These are phyloP conservation scores for Cynodonichthys magdalenae DNA, from an alignment of 2,797 vertebrate species.

Conservation along the genomic window DNA sequence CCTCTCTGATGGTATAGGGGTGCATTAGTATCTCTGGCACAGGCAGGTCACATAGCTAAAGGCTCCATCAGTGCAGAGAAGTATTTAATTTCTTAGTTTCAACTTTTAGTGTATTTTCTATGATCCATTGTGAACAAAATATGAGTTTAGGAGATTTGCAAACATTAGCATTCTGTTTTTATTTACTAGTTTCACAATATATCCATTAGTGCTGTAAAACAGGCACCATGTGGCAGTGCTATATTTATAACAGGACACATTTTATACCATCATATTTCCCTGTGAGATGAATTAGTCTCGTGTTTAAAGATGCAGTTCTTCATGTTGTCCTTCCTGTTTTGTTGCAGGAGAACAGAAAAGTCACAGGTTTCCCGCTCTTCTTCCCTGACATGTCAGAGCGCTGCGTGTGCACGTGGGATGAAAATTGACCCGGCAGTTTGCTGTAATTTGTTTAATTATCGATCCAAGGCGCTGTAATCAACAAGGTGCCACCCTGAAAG, in stretches of 20 bases:
- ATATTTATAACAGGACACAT: neutral
- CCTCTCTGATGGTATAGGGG: no score
- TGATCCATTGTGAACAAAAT: no score
- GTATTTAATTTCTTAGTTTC: no score
- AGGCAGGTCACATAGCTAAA: no score
- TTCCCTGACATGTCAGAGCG: neutral
- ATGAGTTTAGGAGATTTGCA: no score
- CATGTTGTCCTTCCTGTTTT: neutral
- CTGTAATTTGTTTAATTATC: slow-evolving; percentile 80
- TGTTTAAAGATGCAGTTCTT: neutral
- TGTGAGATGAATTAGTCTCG: neutral
- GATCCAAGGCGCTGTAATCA: slow-evolving; percentile 73
- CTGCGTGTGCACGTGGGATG: slow-evolving; percentile 22
- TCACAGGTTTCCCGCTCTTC: slow-evolving; percentile 21
- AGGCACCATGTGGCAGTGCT: no score
- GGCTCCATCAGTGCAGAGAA: no score
- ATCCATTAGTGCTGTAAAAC: no score
- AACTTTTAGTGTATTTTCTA: no score
- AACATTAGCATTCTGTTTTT: no score
- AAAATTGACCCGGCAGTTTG: slow-evolving; percentile 60
- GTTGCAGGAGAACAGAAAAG: neutral
- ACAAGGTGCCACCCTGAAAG: slow-evolving; percentile 59
- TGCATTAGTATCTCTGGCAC: no score
- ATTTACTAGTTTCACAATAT: no score
- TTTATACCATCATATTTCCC: neutral